Conservation (phyloP, 1,140 invertebrate species). For the Drosophila leontia region DNA sequence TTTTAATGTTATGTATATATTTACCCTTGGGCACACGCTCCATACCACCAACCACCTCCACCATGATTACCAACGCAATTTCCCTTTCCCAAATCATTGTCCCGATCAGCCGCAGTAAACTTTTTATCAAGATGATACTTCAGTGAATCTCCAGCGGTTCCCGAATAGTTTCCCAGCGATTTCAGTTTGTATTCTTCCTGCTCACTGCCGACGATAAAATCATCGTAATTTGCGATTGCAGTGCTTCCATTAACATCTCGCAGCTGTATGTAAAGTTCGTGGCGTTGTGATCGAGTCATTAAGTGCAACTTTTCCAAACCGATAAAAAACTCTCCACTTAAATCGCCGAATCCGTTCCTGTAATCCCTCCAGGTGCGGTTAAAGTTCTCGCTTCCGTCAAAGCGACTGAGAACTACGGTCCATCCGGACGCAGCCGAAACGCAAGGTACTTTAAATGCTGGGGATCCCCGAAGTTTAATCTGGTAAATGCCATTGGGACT, state of each 20-base stretch:
- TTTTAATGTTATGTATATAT: background rate
- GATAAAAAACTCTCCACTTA: slow-evolving; percentile 86
- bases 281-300: slow-evolving; percentile 86
- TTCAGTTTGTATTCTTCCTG: slow-evolving; percentile 88
- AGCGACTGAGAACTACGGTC: slow-evolving; percentile 87
- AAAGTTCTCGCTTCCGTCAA: slow-evolving; percentile 69
- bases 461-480: background rate
- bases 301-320: slow-evolving; percentile 87
- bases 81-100: slow-evolving; percentile 85
- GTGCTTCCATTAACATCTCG: slow-evolving; percentile 86
- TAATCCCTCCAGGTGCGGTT: slow-evolving; percentile 75
- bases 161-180: slow-evolving; percentile 87
- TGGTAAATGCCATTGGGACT: background rate
- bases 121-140: slow-evolving; percentile 88
- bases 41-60: slow-evolving; percentile 87
- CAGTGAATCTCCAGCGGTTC: slow-evolving; percentile 88
- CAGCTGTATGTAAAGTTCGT: slow-evolving; percentile 88
- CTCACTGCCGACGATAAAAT: slow-evolving; percentile 88
- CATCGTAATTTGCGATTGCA: slow-evolving; percentile 87
- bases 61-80: slow-evolving; percentile 87
- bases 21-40: slow-evolving; percentile 51
- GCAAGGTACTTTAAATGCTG: slow-evolving; percentile 2
- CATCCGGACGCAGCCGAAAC: slow-evolving; percentile 79
- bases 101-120: slow-evolving; percentile 89
- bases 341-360: slow-evolving; percentile 87